Percentiles rank a stretch among this genome's conserved stretches.
Conservation (phyloP, 2,113 vertebrate species). For the Lichenostomus cassidix region DNA sequence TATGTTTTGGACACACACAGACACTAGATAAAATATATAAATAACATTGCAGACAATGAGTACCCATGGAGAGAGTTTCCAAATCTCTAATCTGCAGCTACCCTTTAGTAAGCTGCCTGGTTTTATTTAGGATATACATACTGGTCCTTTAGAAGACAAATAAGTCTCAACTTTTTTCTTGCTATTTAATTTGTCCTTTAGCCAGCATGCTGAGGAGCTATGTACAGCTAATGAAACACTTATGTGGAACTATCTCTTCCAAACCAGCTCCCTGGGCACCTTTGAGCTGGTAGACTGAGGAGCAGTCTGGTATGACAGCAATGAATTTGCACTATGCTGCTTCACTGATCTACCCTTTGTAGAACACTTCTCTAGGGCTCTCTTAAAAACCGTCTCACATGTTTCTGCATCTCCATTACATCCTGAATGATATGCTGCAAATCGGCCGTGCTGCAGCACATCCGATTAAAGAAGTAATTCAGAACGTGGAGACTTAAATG, state of each 20-base stretch:
- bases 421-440: not conserved
- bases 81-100: not conserved
- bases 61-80: not conserved
- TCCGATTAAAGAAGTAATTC: not conserved
- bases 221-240: not conserved
- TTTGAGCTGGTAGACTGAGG: not conserved
- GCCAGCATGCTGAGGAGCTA: not conserved
- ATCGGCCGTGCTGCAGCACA: not conserved
- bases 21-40: not conserved
- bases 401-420: conserved; percentile 32
- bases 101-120: not conserved
- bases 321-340: conserved; percentile 29
- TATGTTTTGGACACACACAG: not conserved
- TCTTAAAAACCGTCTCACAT: conserved; percentile 38
- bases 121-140: not conserved
- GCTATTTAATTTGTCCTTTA: not conserved
- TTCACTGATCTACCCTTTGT: conserved; percentile 38
- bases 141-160: not conserved
- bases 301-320: not conserved
- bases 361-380: conserved; percentile 53
- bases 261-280: conserved; percentile 18
- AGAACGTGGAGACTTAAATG: not conserved
- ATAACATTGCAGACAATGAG: not conserved
- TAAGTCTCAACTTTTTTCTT: not conserved
- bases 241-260: not conserved